Evolutionary conservation across 2,113 vertebrate genomes (phyloP).

Genomic region (Pogona vitticeps): DNA sequence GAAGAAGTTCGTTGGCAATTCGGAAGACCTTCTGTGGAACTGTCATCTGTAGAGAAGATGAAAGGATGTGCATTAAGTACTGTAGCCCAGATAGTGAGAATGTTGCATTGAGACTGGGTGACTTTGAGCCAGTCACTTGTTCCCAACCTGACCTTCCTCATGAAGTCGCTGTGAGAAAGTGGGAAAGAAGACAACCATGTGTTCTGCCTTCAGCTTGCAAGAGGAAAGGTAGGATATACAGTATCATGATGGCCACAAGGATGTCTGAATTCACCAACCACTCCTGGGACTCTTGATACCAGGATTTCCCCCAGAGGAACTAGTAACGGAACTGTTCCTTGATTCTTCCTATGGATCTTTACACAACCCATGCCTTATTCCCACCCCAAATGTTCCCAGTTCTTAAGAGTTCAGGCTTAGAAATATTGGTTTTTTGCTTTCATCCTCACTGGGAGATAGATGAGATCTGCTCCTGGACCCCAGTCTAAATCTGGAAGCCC

Average conservation of each 20-base stretch:
- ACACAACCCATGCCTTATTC: not conserved
- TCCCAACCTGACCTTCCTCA: no score
- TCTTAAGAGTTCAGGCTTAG: not conserved
- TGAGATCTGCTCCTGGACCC: no score
- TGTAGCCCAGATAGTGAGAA: no score
- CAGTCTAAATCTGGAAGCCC: no score
- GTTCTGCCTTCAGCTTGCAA: no score
- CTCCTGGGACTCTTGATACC: not conserved
- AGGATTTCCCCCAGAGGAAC: not conserved
- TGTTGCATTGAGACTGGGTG: no score
- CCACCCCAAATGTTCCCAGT: not conserved
- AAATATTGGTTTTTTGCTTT: not conserved
- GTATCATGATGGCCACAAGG: not conserved
- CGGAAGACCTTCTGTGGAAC: conserved; percentile 90
- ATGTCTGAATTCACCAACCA: not conserved
- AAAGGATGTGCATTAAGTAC: conserved; percentile 12
- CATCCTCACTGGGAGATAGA: not conserved
- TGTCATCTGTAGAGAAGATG: conserved; percentile 75
- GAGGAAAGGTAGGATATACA: no score
- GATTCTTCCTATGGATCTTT: not conserved
- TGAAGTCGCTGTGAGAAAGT: no score
- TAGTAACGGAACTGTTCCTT: no score
- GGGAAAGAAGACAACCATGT: no score
- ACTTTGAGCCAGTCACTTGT: no score
- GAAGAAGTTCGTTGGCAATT: conserved; percentile 91